These are phyloP conservation scores for Microctonus brassicae DNA, from an alignment of 2,888 invertebrate species.

Conservation along the genomic window DNA sequence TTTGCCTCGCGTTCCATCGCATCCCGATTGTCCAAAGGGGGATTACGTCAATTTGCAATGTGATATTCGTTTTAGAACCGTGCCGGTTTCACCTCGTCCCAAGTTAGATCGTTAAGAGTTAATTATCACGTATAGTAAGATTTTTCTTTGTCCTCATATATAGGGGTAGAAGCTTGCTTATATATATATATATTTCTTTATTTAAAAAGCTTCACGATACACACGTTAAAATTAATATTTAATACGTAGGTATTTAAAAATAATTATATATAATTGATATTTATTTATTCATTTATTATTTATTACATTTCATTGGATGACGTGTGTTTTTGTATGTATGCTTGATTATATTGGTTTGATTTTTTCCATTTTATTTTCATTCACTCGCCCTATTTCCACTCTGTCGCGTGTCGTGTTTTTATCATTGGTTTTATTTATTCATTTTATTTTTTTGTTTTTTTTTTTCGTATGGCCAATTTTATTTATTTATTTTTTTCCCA, in stretches of 20 bases:
- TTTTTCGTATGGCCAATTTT: background rate
- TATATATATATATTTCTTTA: background rate
- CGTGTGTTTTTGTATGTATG: background rate
- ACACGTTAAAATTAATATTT: no score
- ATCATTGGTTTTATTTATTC: constrained; percentile 5
- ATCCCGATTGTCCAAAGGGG: constrained; percentile 12
- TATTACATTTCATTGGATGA: background rate
- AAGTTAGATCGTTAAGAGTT: constrained; percentile 41
- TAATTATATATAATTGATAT: no score
- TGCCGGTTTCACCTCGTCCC: constrained; percentile 39
- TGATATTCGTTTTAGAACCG: constrained; percentile 47
- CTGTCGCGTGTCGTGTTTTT: constrained; percentile 13
- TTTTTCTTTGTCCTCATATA: background rate
- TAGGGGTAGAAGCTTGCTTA: background rate
- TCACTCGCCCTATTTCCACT: constrained; percentile 13
- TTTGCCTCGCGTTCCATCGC: background rate
- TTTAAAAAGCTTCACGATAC: background rate
- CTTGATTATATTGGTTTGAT: constrained; percentile 13
- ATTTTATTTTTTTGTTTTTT: constrained; percentile 3
- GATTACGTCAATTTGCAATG: constrained; percentile 47
- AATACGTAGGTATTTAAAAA: no score
- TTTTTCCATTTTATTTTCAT: constrained; percentile 11
- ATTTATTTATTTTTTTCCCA: background rate
- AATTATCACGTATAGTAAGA: constrained; percentile 32
- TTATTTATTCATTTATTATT: background rate